Conservation (phyloP, 2,888 invertebrate species). For the Phragmatobia fuliginosa region DNA sequence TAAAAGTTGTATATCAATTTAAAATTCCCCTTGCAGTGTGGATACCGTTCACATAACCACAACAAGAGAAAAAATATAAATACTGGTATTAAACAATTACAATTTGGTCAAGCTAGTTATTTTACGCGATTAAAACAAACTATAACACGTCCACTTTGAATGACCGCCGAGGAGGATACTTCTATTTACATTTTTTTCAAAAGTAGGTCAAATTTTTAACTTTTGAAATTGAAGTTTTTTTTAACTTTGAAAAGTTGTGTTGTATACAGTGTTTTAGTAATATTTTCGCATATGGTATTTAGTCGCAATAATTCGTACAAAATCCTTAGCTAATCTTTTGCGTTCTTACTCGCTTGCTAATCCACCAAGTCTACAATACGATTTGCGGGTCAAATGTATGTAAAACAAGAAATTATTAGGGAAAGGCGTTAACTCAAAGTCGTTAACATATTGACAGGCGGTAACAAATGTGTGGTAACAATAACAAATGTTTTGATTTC, state of each 20-base stretch:
- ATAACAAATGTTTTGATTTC: conserved; percentile 59
- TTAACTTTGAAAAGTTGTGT: not conserved
- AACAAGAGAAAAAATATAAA: no score
- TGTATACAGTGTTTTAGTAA: not conserved
- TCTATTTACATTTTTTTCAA: no score
- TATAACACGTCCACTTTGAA: no score
- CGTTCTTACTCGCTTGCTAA: conserved; percentile 24
- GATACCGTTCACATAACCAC: no score
- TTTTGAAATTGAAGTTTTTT: no score
- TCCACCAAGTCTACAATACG: conserved; percentile 22
- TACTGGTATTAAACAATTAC: no score
- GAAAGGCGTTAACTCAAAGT: conserved; percentile 52
- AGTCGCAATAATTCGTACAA: not conserved
- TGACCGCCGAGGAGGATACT: no score
- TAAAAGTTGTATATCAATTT: no score
- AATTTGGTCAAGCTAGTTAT: no score
- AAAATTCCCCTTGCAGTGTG: no score
- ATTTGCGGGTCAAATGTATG: conserved; percentile 45
- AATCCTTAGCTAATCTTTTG: not conserved
- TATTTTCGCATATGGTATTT: not conserved
- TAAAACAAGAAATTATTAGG: conserved; percentile 56
- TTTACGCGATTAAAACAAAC: no score
- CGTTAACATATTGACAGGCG: conserved; percentile 66
- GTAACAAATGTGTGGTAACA: conserved; percentile 55
- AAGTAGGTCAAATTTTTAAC: no score